Conservation (phyloP, 1,140 invertebrate genomes). For the Anadara kagoshimensis region DNA sequence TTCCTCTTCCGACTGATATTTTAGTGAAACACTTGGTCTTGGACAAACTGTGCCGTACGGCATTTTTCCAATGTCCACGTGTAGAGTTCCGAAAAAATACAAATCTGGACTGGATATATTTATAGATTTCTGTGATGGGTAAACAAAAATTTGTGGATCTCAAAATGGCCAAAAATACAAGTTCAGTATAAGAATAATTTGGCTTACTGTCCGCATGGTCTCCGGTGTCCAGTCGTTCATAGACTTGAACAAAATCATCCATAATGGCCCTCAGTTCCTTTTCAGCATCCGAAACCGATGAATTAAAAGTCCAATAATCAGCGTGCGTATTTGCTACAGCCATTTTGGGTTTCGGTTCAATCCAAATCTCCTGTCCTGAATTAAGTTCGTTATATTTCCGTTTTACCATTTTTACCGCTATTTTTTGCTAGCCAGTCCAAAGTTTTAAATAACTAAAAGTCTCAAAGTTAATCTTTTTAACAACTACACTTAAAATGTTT, state of each 20-base stretch:
- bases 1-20: slow-evolving; percentile 44
- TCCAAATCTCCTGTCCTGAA: too few relatives aligned
- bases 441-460: too few relatives aligned
- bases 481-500: too few relatives aligned
- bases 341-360: too few relatives aligned
- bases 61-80: slow-evolving; percentile 60
- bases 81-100: slow-evolving; percentile 50
- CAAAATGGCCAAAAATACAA: slow-evolving; percentile 58
- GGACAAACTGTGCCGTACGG: slow-evolving; percentile 60
- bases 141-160: slow-evolving; percentile 58
- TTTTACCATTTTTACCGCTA: too few relatives aligned
- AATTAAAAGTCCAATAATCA: too few relatives aligned
- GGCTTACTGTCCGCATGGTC: slow-evolving; percentile 48
- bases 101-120: slow-evolving; percentile 57
- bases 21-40: slow-evolving; percentile 65
- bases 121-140: slow-evolving; percentile 61
- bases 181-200: slow-evolving; percentile 61
- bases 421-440: too few relatives aligned
- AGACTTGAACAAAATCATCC: slow-evolving; percentile 55
- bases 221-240: slow-evolving; percentile 47
- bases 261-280: slow-evolving; percentile 48
- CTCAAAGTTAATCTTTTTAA: too few relatives aligned
- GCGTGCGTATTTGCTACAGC: too few relatives aligned
- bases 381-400: too few relatives aligned
- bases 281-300: slow-evolving; percentile 15